phyloP scores from a whole-genome alignment of 1,140 invertebrate genomes.

The Zeugodacus cucurbitae region DNA sequence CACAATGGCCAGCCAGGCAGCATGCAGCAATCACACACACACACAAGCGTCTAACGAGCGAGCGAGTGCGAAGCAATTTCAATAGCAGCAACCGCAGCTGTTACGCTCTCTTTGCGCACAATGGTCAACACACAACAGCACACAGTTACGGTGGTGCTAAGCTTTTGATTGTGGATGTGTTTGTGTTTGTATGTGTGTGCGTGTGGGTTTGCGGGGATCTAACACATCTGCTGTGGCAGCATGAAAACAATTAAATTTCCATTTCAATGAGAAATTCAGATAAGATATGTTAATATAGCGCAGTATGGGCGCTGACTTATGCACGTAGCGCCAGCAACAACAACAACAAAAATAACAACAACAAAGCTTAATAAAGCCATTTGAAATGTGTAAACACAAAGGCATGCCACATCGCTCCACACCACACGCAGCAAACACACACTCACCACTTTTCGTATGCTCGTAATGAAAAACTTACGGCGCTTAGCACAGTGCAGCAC shows the following conservation, averaged over 20 bases:
- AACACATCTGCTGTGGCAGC: background rate
- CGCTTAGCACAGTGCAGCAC: background rate
- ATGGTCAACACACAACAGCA: background rate
- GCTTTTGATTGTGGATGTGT: background rate
- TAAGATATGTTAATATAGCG: background rate
- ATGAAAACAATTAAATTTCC: conserved; percentile 36
- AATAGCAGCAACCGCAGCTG: background rate
- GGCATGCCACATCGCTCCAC: background rate
- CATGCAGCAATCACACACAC: too few species aligned
- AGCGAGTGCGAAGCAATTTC: background rate
- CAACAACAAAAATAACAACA: background rate
- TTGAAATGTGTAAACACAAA: conserved; percentile 22
- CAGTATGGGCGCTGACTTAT: background rate
- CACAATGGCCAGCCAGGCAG: background rate
- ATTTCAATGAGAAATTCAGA: conserved; percentile 25
- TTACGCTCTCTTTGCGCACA: background rate
- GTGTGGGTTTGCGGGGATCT: too few species aligned
- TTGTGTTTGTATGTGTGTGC: background rate
- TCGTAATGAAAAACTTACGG: conserved; percentile 6
- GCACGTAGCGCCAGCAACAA: background rate
- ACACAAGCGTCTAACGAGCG: background rate
- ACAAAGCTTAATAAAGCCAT: conserved; percentile 21
- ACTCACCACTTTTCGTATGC: background rate
- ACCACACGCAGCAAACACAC: background rate
- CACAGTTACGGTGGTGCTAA: background rate